phyloP scores from a whole-genome alignment of 2,888 invertebrate genomes.

The Meliscaeva auricollis region DNA sequence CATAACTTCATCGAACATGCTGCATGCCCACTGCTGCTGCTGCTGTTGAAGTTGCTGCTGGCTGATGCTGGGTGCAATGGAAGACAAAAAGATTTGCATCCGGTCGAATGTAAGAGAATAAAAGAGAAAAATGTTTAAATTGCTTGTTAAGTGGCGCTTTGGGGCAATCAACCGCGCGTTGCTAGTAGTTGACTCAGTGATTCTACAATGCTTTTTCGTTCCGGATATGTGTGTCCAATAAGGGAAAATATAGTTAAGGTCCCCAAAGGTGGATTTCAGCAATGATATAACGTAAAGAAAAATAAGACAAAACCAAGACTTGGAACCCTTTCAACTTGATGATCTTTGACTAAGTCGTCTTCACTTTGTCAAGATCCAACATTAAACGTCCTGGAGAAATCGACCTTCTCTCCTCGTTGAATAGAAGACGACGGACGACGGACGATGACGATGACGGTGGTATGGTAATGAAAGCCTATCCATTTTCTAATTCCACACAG shows the following conservation, averaged over 20 bases:
- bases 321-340: not conserved
- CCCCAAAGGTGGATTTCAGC: conserved; percentile 17
- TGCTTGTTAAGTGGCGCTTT: conserved; percentile 76
- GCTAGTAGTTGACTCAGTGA: conserved; percentile 59
- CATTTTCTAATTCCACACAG: conserved; percentile 64
- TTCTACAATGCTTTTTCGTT: conserved; percentile 40
- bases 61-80: not conserved
- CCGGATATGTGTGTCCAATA: conserved; percentile 36
- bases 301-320: not conserved
- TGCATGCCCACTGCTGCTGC: conserved; percentile 40
- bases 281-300: not conserved
- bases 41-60: too few species aligned
- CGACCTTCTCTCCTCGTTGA: conserved; percentile 7
- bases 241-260: conserved; percentile 42
- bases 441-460: conserved; percentile 38
- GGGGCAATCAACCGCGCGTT: conserved; percentile 70
- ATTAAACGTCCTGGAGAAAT: conserved; percentile 12
- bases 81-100: conserved; percentile 72
- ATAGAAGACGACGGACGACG: too few species aligned
- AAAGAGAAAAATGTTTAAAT: conserved; percentile 65
- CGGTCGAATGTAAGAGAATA: conserved; percentile 64
- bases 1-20: conserved; percentile 27
- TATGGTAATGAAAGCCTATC: conserved; percentile 72
- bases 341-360: not conserved
- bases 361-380: conserved; percentile 10